These are phyloP conservation scores for Laticauda laticaudata DNA, from an alignment of 2,113 vertebrate genomes.

Conservation along the genomic window DNA sequence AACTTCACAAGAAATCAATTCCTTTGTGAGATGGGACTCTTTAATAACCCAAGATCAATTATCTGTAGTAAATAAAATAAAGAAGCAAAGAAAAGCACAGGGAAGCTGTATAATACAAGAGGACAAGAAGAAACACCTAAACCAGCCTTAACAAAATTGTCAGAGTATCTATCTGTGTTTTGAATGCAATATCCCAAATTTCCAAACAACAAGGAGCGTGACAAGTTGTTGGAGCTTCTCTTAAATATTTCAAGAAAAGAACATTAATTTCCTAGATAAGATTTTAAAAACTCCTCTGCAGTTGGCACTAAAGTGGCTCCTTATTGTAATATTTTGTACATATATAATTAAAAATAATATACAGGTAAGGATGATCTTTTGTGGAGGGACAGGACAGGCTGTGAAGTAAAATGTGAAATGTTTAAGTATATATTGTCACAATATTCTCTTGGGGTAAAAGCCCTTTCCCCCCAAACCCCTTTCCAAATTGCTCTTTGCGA, in stretches of 20 bases:
- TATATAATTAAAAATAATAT: neutral
- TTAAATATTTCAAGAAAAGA: neutral
- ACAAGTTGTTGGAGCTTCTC: neutral
- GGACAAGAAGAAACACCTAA: conserved; percentile 4
- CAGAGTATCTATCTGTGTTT: neutral
- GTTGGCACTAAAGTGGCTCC: neutral
- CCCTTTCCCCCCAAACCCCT: neutral
- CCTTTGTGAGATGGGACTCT: neutral
- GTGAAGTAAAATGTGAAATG: neutral
- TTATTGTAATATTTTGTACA: neutral
- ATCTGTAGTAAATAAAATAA: neutral
- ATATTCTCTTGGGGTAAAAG: neutral
- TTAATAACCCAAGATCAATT: conserved; percentile 5
- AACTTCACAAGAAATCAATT: neutral
- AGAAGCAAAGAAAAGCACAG: neutral
- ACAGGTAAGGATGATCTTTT: neutral
- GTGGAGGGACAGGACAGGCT: too few species aligned
- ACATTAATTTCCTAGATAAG: neutral
- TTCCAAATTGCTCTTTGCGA: neutral
- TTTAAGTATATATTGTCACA: neutral
- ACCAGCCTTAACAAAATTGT: neutral
- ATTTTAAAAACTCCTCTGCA: neutral
- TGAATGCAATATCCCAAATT: neutral
- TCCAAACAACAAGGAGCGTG: neutral
- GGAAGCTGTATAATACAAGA: neutral